A percentile compares a stretch with the other conserved stretches of the same genome.
Evolutionary conservation across 2,113 vertebrate species (phyloP).

Genomic region (Cacatua alba): DNA sequence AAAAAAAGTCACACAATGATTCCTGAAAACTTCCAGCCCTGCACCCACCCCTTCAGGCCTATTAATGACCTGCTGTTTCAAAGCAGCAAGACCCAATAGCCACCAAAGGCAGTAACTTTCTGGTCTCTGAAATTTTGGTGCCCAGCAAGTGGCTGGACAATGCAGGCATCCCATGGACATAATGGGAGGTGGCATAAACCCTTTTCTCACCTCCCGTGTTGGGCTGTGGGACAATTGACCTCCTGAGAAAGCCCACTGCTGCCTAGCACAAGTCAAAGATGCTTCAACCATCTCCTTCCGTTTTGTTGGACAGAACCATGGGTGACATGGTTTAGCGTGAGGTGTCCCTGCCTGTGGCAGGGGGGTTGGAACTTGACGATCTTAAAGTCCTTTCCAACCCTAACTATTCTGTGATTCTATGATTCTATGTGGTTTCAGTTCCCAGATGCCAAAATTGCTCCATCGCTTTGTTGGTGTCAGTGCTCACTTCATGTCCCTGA

Average conservation of each 20-base stretch:
- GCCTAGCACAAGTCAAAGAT: neutral
- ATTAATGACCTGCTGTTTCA: neutral
- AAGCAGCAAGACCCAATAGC: accelerated
- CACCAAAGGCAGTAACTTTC: neutral
- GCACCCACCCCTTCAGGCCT: neutral
- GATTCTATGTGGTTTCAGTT: neutral
- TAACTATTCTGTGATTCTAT: no score
- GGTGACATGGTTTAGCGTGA: no score
- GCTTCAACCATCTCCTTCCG: neutral
- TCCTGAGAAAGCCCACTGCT: neutral
- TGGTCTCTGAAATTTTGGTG: neutral
- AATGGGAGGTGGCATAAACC: neutral
- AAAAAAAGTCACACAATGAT: neutral
- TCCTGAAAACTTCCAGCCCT: neutral
- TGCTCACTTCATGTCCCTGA: neutral
- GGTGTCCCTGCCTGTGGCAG: no score
- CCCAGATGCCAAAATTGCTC: neutral
- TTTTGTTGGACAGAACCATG: neutral
- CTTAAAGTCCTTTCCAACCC: no score
- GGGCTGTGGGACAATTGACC: neutral
- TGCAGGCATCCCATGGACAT: neutral
- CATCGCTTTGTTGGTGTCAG: neutral
- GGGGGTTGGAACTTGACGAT: no score
- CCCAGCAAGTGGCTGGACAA: neutral
- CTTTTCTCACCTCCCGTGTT: neutral